These are phyloP conservation scores for Brachypodius melanocephalos DNA, from an alignment of 2,113 vertebrate species.

Conservation along the genomic window DNA sequence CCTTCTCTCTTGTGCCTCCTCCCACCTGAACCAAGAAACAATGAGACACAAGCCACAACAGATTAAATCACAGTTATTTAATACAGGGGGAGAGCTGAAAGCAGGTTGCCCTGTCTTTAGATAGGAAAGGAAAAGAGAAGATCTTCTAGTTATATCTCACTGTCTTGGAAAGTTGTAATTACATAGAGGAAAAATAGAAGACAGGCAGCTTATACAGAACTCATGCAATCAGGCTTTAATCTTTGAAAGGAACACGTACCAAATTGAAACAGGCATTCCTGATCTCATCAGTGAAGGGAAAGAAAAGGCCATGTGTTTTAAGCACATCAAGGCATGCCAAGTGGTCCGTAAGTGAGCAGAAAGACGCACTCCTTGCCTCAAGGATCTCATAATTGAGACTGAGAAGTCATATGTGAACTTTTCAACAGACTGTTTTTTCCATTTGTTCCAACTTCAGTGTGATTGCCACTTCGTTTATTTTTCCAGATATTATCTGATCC, in stretches of 20 bases:
- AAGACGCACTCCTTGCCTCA: background rate
- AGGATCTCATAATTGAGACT: background rate
- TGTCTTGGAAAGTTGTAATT: background rate
- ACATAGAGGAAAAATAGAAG: background rate
- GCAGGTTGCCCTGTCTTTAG: background rate
- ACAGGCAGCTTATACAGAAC: background rate
- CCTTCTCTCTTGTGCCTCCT: background rate
- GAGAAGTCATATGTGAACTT: background rate
- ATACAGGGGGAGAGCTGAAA: background rate
- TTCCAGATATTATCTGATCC: slow-evolving; percentile 29
- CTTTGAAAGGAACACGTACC: fast-evolving
- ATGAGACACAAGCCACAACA: background rate
- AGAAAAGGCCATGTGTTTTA: background rate
- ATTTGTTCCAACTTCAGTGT: background rate
- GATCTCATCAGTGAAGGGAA: background rate
- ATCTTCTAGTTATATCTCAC: background rate
- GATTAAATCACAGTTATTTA: background rate
- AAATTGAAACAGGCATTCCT: background rate
- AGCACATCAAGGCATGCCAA: background rate
- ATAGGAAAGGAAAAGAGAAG: background rate
- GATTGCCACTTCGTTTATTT: slow-evolving; percentile 21
- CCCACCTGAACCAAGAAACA: background rate
- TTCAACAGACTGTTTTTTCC: background rate
- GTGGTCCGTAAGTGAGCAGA: background rate
- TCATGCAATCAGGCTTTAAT: background rate